Percentiles rank a stretch among this genome's conserved stretches.
Evolutionary conservation across 1,140 invertebrate species (phyloP).

Genomic region (Trialeurodes vaporariorum): DNA sequence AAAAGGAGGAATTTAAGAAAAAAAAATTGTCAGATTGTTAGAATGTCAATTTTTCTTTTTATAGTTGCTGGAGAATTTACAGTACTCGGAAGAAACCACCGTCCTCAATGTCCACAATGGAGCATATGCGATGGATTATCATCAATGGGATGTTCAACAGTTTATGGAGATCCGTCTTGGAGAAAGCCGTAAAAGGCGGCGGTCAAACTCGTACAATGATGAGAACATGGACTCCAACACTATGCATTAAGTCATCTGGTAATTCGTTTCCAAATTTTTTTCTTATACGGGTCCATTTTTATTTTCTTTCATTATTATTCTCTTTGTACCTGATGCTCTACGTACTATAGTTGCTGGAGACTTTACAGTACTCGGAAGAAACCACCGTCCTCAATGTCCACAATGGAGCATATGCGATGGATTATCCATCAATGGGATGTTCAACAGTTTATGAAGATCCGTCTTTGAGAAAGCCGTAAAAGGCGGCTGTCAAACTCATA

Average conservation of each 20-base stretch:
- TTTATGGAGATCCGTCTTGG: background rate
- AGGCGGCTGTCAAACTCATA: background rate
- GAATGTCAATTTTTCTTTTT: too few relatives aligned
- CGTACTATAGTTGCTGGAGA: background rate
- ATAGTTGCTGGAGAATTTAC: background rate
- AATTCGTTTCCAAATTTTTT: background rate
- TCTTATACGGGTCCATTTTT: too few relatives aligned
- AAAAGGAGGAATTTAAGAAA: too few relatives aligned
- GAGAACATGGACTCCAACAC: background rate
- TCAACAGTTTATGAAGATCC: background rate
- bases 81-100: background rate
- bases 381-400: background rate
- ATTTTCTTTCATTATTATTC: too few relatives aligned
- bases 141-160: background rate
- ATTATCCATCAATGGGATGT: background rate
- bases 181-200: background rate
- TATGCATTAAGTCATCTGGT: background rate
- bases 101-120: background rate
- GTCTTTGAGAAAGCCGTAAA: too few relatives aligned
- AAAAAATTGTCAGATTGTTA: too few relatives aligned
- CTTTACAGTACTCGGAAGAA: background rate
- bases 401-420: background rate
- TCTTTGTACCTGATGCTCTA: too few relatives aligned
- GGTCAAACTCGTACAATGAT: background rate
- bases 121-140: background rate